Percentiles rank a stretch among this genome's conserved stretches.
Evolutionary conservation across 2,113 vertebrate species (phyloP).

Genomic region (Machaerirhynchus nigripectus): DNA sequence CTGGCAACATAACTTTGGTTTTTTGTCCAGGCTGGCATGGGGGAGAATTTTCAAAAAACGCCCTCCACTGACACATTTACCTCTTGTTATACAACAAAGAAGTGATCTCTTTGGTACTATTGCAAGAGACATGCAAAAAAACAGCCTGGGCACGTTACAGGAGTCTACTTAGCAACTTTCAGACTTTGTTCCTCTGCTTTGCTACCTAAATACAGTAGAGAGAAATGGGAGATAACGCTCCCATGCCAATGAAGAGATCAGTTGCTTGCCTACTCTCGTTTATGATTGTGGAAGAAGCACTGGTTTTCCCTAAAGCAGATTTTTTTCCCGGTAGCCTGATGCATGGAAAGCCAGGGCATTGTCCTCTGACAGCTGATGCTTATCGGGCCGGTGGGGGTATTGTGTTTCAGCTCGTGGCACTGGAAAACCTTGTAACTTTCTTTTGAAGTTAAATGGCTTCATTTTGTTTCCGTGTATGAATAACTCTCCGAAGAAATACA

Average conservation of each 20-base stretch:
- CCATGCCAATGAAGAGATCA: conserved; percentile 31
- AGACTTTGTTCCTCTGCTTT: conserved; percentile 41
- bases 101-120: not conserved
- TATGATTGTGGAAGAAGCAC: not conserved
- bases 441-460: conserved; percentile 79
- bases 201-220: not conserved
- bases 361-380: conserved; percentile 73
- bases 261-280: not conserved
- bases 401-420: conserved; percentile 73
- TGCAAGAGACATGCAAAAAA: not conserved
- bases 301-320: conserved; percentile 20
- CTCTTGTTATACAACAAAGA: not conserved
- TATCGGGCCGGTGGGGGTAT: conserved; percentile 69
- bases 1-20: not conserved
- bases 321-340: conserved; percentile 17
- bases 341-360: conserved; percentile 59
- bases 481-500: conserved; percentile 62
- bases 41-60: not conserved
- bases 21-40: not conserved
- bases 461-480: conserved; percentile 70
- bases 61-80: not conserved
- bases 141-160: not conserved
- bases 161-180: conserved; percentile 8
- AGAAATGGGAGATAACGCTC: conserved; percentile 13
- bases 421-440: conserved; percentile 70